Percentiles rank a stretch among this genome's conserved stretches.
phyloP scores from a whole-genome alignment of 2,888 invertebrate species.

The Troides aeacus region DNA sequence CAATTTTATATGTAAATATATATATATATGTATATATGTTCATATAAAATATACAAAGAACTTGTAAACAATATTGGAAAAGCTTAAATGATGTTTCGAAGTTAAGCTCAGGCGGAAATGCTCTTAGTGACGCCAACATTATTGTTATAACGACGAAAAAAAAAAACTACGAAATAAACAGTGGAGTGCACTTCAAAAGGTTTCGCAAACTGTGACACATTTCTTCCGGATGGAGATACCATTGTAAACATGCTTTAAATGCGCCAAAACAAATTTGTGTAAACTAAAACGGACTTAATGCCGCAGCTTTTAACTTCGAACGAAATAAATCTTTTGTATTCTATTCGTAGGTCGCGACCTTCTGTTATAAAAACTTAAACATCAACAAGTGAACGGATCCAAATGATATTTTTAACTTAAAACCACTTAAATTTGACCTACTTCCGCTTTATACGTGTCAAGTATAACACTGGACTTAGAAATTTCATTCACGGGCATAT shows the following conservation, averaged over 20 bases:
- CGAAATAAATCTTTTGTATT: slow-evolving; percentile 18
- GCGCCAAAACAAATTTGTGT: slow-evolving; percentile 18
- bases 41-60: not conserved
- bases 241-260: slow-evolving; percentile 20
- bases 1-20: not conserved
- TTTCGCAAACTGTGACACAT: slow-evolving; percentile 13
- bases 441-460: not conserved
- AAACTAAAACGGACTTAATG: slow-evolving; percentile 17
- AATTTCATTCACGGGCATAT: not conserved
- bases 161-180: slow-evolving; percentile 17
- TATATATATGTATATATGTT: not conserved
- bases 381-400: slow-evolving; percentile 7
- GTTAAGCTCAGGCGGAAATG: not conserved
- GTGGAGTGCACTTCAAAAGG: slow-evolving; percentile 21
- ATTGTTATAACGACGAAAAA: slow-evolving; percentile 4
- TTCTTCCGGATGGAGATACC: not conserved
- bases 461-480: not conserved
- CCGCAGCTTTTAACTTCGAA: slow-evolving; percentile 9
- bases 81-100: not conserved
- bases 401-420: slow-evolving; percentile 4
- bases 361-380: slow-evolving; percentile 9
- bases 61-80: not conserved
- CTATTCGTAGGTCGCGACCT: slow-evolving; percentile 22
- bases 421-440: slow-evolving; percentile 10
- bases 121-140: slow-evolving; percentile 8